phyloP scores from a whole-genome alignment of 2,113 vertebrate species.

The Pituophis catenifer region DNA sequence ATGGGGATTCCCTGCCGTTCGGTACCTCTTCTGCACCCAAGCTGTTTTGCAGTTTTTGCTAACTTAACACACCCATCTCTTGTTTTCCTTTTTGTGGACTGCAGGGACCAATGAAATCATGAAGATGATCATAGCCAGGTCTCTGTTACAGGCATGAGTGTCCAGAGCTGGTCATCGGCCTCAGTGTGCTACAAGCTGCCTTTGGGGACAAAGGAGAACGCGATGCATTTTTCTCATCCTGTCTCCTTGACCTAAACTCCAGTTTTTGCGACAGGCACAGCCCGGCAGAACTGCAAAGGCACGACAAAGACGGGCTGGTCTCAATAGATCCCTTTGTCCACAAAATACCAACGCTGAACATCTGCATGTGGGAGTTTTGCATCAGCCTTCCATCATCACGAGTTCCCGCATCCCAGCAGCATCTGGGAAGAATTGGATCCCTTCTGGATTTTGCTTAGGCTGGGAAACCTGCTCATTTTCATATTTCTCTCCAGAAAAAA shows the following conservation, averaged over 20 bases:
- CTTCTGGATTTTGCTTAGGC: not conserved
- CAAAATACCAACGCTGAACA: accelerated
- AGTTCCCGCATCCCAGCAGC: not conserved
- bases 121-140: conserved; percentile 90
- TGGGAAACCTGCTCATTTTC: not conserved
- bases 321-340: conserved; percentile 4
- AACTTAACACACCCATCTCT: not conserved
- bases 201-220: not conserved
- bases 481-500: not conserved
- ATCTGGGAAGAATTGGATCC: not conserved
- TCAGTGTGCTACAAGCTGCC: not conserved
- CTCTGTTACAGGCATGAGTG: conserved; percentile 74
- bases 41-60: not conserved
- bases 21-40: not conserved
- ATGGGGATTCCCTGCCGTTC: not conserved
- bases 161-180: not conserved
- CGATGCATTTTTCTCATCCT: not conserved
- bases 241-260: not conserved
- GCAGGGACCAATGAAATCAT: conserved; percentile 96
- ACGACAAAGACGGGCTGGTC: not conserved
- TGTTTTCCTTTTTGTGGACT: not conserved
- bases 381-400: not conserved
- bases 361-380: not conserved
- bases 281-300: conserved; percentile 23
- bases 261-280: conserved; percentile 20